Evolutionary conservation across 2,888 invertebrate species (phyloP).

Genomic region (Pyralis farinalis): DNA sequence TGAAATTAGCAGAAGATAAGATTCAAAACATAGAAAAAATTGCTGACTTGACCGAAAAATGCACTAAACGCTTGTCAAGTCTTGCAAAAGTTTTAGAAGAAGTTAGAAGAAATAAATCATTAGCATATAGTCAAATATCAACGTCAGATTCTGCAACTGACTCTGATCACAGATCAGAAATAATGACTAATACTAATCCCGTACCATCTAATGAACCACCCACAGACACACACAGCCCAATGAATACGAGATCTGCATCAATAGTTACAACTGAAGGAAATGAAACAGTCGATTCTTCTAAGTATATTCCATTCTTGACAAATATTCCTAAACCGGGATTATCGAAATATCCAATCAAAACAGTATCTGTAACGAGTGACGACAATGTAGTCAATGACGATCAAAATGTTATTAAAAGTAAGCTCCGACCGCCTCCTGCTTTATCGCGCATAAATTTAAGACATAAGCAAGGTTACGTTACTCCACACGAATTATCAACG

Average conservation of each 20-base stretch:
- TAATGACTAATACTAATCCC: constrained; percentile 19
- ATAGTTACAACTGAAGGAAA: constrained; percentile 16
- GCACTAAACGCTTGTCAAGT: constrained; percentile 67
- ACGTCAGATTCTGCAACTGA: constrained; percentile 57
- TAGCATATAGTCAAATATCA: constrained; percentile 60
- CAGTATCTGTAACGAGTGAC: constrained; percentile 13
- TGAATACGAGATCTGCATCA: constrained; percentile 20
- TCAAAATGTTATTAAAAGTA: constrained; percentile 30
- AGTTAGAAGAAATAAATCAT: constrained; percentile 69
- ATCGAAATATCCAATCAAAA: constrained; percentile 22
- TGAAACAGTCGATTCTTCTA: constrained; percentile 18
- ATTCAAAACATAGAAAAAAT: constrained; percentile 74
- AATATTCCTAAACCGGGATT: constrained; percentile 55
- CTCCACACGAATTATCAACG: constrained; percentile 84
- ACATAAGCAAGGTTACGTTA: constrained; percentile 44
- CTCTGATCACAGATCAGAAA: constrained; percentile 47
- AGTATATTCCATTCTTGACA: constrained; percentile 43
- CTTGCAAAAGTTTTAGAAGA: constrained; percentile 70
- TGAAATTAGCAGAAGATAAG: constrained; percentile 64
- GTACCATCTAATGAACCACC: constrained; percentile 15
- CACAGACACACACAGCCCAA: constrained; percentile 18
- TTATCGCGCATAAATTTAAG: constrained; percentile 58
- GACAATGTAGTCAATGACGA: constrained; percentile 22
- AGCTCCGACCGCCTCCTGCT: constrained; percentile 65
- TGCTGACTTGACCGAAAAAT: constrained; percentile 70